Evolutionary conservation across 1,140 invertebrate genomes (phyloP), one percentile per base, ranked within the genome.

Genomic region (Elymnias hypermnestra): DNA sequence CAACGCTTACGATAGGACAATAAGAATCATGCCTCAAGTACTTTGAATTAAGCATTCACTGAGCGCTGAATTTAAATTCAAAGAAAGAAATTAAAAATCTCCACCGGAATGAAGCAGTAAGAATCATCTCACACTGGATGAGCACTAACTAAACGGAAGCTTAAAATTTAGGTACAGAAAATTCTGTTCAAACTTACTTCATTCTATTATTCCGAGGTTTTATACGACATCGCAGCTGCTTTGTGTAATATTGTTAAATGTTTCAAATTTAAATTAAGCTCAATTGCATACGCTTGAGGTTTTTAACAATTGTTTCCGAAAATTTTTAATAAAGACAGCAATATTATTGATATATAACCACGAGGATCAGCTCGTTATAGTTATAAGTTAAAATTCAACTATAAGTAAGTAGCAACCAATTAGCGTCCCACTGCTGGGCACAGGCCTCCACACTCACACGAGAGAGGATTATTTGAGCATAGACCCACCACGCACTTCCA

Each of bases 81-180:
- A 66, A 67, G 52, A 61, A 70, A 72, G 55, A 76, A 79, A 76
- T 74, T 76, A 76, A 74, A 73, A 76, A 69, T 55, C 63, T 54
- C 53, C 51, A 35, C 48, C 36, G 54, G 52, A 55, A 64, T 60
- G 62, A 69, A 63, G 55, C 62, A 61, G 39, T 50, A 57, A 50
- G 61, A 57, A 62, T 58, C 53, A 65, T 46, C 50, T 61, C 50
- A 57, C 54, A 53, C 51, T 26, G 50, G 53, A 70, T 58, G 57
- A 63, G 50, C 53, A 53, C 38, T 36, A 44, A 55, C 55, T 53
- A 52, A 53, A 54, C 47, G 43, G 55, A 45, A 62, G 51, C 49
- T 46, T 57, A 35, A 57, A 66, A 59, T 62, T 53, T 50, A 49
- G 52, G 25, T 52, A 56, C 52, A 50, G 50, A 53, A 54, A 54